Evolutionary conservation across 2,888 invertebrate genomes (phyloP).

Genomic region (Lomographa bimaculata): DNA sequence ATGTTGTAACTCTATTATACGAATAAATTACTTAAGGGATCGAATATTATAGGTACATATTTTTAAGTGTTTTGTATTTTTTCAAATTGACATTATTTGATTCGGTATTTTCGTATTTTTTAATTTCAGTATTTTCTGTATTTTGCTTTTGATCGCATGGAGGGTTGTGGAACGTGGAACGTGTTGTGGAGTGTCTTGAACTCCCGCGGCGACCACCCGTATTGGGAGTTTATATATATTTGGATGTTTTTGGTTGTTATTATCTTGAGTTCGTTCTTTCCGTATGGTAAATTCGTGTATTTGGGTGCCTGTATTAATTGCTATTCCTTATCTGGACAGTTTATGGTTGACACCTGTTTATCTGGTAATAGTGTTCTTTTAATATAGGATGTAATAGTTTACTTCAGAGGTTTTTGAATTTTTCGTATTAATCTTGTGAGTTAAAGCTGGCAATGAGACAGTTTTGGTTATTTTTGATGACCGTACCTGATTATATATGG

Average conservation of each 20-base stretch:
- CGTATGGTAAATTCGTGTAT: neutral
- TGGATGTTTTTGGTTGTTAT: neutral
- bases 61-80: neutral
- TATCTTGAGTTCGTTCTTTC: neutral
- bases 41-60: neutral
- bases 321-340: slow-evolving; percentile 1
- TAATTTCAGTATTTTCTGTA: neutral
- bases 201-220: slow-evolving; percentile 6
- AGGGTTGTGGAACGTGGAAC: slow-evolving; percentile 7
- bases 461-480: too few relatives aligned
- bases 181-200: too few relatives aligned
- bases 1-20: neutral
- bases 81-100: neutral
- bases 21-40: neutral
- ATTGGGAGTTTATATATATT: neutral
- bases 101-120: neutral
- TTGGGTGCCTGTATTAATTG: neutral
- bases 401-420: neutral
- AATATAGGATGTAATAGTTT: neutral
- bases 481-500: too few relatives aligned
- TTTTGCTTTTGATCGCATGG: neutral
- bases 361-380: neutral
- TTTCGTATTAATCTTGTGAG: too few relatives aligned
- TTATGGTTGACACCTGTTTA: neutral
- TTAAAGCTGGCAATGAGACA: too few relatives aligned